Evolutionary conservation across 1,140 invertebrate genomes (phyloP).

Genomic region (Samia ricini): DNA sequence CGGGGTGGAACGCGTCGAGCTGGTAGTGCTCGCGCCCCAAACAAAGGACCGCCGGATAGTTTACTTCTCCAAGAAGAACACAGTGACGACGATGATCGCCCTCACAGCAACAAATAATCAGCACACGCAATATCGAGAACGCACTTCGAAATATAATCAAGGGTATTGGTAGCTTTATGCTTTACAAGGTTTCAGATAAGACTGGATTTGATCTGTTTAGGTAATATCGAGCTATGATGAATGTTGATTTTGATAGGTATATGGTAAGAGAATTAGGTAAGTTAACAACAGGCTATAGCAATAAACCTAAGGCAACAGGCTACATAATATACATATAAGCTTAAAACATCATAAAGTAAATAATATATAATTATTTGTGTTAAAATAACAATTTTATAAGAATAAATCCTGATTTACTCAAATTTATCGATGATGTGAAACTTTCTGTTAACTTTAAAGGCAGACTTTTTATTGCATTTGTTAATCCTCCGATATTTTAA

Average conservation of each 20-base stretch:
- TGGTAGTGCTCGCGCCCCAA: conserved; percentile 74
- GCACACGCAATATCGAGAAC: neutral
- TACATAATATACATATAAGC: too few relatives aligned
- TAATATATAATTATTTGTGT: too few relatives aligned
- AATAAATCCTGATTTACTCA: too few relatives aligned
- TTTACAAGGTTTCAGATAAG: conserved; percentile 62
- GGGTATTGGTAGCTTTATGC: conserved; percentile 37
- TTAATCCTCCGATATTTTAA: too few relatives aligned
- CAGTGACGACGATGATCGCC: conserved; percentile 79
- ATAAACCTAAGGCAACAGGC: too few relatives aligned
- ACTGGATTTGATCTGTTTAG: conserved; percentile 54
- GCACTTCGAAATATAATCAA: conserved; percentile 7
- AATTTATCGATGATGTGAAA: too few relatives aligned
- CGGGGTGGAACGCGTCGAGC: conserved; percentile 83
- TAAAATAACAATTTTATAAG: too few relatives aligned
- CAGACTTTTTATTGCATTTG: too few relatives aligned
- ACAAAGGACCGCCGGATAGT: conserved; percentile 71
- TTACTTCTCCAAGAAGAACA: conserved; percentile 80
- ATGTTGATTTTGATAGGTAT: conserved; percentile 21
- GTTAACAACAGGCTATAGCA: neutral
- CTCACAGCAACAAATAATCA: conserved; percentile 38
- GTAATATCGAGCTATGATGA: conserved; percentile 38
- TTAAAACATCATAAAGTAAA: neutral
- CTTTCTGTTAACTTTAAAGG: too few relatives aligned
- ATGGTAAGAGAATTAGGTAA: neutral